These are phyloP conservation scores for Tragelaphus strepsiceros DNA, from an alignment of 2,113 vertebrate species.

Conservation along the genomic window DNA sequence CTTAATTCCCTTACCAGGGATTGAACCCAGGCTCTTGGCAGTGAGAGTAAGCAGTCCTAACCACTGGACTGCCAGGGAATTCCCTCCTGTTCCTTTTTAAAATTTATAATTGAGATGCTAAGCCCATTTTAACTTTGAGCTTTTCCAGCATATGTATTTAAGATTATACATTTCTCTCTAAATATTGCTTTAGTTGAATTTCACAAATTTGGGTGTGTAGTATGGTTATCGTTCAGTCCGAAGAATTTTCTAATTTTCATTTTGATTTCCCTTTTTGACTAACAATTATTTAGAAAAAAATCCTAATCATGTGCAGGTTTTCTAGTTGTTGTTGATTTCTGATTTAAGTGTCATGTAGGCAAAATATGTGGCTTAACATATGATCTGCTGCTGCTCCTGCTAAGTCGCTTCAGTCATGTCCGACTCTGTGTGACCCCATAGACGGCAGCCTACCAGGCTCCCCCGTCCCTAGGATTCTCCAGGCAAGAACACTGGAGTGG, in stretches of 20 bases:
- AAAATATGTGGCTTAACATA: not conserved
- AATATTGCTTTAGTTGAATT: not conserved
- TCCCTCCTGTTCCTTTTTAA: not conserved
- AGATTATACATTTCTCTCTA: not conserved
- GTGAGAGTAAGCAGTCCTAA: not conserved
- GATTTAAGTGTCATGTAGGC: not conserved
- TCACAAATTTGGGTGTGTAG: not conserved
- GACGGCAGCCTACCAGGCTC: too few species aligned
- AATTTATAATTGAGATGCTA: not conserved
- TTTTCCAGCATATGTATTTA: not conserved
- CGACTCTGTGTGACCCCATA: too few species aligned
- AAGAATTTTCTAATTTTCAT: constrained; percentile 25
- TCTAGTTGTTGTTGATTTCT: not conserved
- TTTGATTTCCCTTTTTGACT: constrained; percentile 15
- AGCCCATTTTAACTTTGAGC: not conserved
- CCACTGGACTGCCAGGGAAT: not conserved
- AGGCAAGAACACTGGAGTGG: too few species aligned
- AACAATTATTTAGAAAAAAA: not conserved
- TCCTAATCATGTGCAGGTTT: not conserved
- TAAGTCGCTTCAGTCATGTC: too few species aligned
- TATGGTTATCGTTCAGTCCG: not conserved
- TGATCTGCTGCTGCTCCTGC: too few species aligned
- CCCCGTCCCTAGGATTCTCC: too few species aligned
- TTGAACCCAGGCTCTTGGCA: not conserved
- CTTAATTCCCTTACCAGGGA: not conserved